A percentile compares a stretch with the other conserved stretches of the same genome.
phyloP scores from a whole-genome alignment of 2,888 invertebrate genomes.

The Eilema sororculum region DNA sequence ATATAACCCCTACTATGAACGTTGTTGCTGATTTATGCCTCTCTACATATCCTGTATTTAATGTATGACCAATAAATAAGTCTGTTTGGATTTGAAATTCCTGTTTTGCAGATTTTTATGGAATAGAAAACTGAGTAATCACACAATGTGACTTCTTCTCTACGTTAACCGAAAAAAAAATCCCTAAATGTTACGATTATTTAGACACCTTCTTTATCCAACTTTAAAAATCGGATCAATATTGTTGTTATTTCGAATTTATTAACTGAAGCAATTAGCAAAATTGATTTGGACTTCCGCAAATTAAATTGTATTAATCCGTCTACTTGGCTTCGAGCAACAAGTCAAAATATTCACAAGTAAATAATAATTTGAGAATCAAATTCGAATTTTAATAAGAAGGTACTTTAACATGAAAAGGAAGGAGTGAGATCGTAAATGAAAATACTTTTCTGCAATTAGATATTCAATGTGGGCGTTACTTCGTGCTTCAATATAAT shows the following conservation, averaged over 20 bases:
- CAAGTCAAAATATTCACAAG: constrained; percentile 51
- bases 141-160: neutral
- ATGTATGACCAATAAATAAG: neutral
- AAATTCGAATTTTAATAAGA: constrained; percentile 42
- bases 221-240: constrained; percentile 34
- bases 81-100: neutral
- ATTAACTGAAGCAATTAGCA: constrained; percentile 62
- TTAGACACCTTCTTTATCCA: constrained; percentile 44
- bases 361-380: constrained; percentile 45
- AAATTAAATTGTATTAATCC: constrained; percentile 60
- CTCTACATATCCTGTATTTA: neutral
- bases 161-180: neutral
- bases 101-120: neutral
- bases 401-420: constrained; percentile 21
- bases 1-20: constrained; percentile 64
- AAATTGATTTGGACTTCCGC: constrained; percentile 50
- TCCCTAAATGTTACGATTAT: too few species aligned
- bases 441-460: neutral
- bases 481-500: constrained; percentile 32
- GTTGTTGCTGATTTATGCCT: constrained; percentile 69
- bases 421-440: neutral
- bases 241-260: constrained; percentile 56
- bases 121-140: neutral
- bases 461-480: constrained; percentile 11
- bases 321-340: constrained; percentile 44